Evolutionary conservation across 2,797 vertebrate genomes (phyloP).

Genomic region (Avahi laniger): DNA sequence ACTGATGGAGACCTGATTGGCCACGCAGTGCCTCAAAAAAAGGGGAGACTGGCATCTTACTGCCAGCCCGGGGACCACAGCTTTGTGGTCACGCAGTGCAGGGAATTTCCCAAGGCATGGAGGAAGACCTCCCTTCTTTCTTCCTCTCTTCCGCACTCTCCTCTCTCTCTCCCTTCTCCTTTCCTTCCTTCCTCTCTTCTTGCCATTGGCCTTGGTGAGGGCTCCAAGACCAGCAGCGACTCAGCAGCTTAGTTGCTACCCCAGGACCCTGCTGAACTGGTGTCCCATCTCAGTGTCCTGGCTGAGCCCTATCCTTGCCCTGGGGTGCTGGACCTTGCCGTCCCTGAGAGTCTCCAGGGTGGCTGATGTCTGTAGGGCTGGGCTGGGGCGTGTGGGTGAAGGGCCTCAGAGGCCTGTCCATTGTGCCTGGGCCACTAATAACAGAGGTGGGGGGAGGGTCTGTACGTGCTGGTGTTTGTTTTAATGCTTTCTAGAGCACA

Average conservation of each 20-base stretch:
- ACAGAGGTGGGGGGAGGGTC: accelerated
- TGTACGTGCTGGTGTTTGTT: slow-evolving; percentile 22
- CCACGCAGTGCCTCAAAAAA: neutral
- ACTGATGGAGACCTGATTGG: neutral
- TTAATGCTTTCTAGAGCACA: neutral
- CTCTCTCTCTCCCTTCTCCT: too few relatives aligned
- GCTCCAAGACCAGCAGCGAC: neutral
- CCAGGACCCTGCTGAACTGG: neutral
- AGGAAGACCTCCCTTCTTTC: neutral
- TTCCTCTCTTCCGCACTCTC: neutral
- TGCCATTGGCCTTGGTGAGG: neutral
- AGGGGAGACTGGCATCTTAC: neutral
- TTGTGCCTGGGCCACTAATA: neutral
- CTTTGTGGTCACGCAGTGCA: neutral
- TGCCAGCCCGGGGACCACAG: neutral
- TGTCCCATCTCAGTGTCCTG: accelerated
- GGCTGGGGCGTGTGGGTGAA: neutral
- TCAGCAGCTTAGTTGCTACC: neutral
- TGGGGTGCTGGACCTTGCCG: neutral
- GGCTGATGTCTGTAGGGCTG: neutral
- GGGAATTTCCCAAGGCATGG: neutral
- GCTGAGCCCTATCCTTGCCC: neutral
- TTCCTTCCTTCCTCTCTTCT: neutral
- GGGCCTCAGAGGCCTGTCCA: neutral
- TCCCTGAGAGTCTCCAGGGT: neutral